Conservation (phyloP, 1,140 invertebrate species). For the Drosophila pruinosa region DNA sequence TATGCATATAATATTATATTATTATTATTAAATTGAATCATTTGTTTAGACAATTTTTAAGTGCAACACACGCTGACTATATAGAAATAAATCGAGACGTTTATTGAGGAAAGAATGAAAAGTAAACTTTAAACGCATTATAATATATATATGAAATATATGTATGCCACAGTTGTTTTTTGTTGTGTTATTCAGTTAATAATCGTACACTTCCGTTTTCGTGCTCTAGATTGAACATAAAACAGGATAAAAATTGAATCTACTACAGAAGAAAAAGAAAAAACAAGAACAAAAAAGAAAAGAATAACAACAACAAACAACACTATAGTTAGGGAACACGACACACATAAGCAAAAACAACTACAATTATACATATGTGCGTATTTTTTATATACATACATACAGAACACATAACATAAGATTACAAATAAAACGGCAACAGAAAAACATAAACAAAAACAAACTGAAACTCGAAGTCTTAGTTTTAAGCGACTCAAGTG, state of each 20-base stretch:
- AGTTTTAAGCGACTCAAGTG: constrained; percentile 25
- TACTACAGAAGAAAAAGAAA: not conserved
- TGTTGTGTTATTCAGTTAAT: constrained; percentile 13
- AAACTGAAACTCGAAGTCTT: constrained; percentile 39
- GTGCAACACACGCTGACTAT: constrained; percentile 6
- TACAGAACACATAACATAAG: constrained; percentile 23
- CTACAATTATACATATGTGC: constrained; percentile 22
- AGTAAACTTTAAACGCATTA: not conserved
- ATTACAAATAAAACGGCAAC: not conserved
- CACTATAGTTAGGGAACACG: not conserved
- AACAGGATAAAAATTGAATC: not conserved
- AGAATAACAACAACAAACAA: constrained; percentile 13
- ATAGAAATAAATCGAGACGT: not conserved
- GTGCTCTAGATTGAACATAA: not conserved
- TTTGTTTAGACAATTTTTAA: constrained; percentile 51
- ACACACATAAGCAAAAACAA: constrained; percentile 3
- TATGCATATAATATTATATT: constrained; percentile 11
- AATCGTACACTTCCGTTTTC: constrained; percentile 25
- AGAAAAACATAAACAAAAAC: not conserved
- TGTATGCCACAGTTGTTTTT: not conserved
- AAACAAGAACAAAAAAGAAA: not conserved
- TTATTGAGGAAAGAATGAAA: constrained; percentile 10
- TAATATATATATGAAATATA: not conserved
- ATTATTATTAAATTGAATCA: constrained; percentile 16
- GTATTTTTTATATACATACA: constrained; percentile 39